A percentile compares a stretch with the other conserved stretches of the same genome.
phyloP scores from a whole-genome alignment of 1,140 invertebrate genomes.

The Drosophila sulfurigaster region DNA sequence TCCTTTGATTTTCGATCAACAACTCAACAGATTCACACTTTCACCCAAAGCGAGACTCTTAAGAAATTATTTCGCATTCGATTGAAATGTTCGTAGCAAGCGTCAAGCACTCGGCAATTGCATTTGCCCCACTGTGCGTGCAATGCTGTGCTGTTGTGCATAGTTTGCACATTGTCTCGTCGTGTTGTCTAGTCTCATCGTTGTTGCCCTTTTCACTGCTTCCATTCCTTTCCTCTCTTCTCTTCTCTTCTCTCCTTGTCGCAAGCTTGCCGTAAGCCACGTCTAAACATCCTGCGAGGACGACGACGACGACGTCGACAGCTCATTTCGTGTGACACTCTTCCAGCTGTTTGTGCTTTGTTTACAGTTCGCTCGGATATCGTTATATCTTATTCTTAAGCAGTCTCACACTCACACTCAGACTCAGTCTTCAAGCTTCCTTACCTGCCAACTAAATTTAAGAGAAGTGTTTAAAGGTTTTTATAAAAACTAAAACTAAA shows the following conservation, averaged over 20 bases:
- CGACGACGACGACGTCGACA: constrained; percentile 52
- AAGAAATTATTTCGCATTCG: neutral
- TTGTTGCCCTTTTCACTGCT: constrained; percentile 13
- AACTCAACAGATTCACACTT: neutral
- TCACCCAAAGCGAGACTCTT: neutral
- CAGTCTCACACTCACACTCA: neutral
- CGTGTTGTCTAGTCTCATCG: neutral
- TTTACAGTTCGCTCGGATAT: constrained; percentile 57
- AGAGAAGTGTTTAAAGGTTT: too few relatives aligned
- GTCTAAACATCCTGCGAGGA: constrained; percentile 64
- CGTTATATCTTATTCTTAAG: constrained; percentile 17
- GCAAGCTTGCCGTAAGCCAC: constrained; percentile 65
- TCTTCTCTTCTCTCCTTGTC: constrained; percentile 32
- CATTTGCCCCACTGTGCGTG: constrained; percentile 37
- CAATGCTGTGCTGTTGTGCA: constrained; percentile 36
- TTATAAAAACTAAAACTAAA: too few relatives aligned
- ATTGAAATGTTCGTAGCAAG: too few relatives aligned
- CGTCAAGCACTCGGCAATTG: neutral
- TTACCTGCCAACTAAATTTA: neutral
- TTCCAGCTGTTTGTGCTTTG: constrained; percentile 67
- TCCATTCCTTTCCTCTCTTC: too few relatives aligned
- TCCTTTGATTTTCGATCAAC: neutral
- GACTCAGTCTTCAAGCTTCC: neutral
- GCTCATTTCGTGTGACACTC: constrained; percentile 75
- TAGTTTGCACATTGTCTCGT: constrained; percentile 72